Percentiles rank a stretch among this genome's conserved stretches.
phyloP scores from a whole-genome alignment of 2,888 invertebrate species.

The Augiades crinisus region DNA sequence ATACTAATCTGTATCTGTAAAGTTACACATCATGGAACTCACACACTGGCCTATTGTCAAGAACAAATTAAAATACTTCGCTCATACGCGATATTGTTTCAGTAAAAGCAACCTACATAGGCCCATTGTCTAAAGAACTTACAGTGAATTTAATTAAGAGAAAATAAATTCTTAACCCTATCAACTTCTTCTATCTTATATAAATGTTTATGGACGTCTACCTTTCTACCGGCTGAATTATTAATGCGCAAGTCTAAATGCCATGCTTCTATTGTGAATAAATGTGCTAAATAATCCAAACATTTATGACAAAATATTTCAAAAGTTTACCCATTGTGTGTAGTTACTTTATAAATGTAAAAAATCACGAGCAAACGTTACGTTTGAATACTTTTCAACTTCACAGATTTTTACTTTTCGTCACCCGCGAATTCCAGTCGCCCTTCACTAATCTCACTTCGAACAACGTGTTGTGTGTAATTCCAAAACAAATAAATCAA shows the following conservation, averaged over 20 bases:
- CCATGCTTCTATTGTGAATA: conserved; percentile 12
- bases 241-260: conserved; percentile 4
- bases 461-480: too few relatives aligned
- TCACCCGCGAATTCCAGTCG: conserved; percentile 9
- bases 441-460: not conserved
- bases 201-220: conserved; percentile 6
- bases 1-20: too few relatives aligned
- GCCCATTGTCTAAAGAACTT: conserved; percentile 10
- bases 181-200: not conserved
- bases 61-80: conserved; percentile 15
- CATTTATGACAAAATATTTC: conserved; percentile 7
- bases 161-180: conserved; percentile 7
- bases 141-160: conserved; percentile 16
- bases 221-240: not conserved
- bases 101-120: conserved; percentile 16
- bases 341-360: conserved; percentile 5
- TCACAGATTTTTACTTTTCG: conserved; percentile 12
- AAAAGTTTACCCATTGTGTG: conserved; percentile 23
- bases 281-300: not conserved
- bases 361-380: conserved; percentile 8
- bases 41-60: not conserved
- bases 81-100: conserved; percentile 7
- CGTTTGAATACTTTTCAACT: conserved; percentile 9
- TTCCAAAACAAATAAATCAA: conserved; percentile 33
- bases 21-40: conserved; percentile 1